A percentile compares a stretch with the other conserved stretches of the same genome.
phyloP scores from a whole-genome alignment of 2,888 invertebrate species.

The Eurytoma adleriae region DNA sequence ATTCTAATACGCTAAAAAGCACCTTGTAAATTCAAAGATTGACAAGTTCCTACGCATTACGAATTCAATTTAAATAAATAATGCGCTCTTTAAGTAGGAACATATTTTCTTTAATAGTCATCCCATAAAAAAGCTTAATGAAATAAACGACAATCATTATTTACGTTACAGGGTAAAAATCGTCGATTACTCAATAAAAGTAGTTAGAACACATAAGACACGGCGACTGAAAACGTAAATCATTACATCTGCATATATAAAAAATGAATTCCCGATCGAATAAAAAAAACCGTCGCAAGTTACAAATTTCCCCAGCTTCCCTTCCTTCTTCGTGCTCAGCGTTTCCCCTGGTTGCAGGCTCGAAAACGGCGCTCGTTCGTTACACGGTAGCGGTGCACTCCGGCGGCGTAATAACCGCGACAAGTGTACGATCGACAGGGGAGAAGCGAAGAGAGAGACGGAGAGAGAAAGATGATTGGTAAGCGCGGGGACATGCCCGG shows the following conservation, averaged over 20 bases:
- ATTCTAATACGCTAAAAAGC: too few relatives aligned
- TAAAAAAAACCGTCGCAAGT: background rate
- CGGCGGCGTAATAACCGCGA: conserved; percentile 14
- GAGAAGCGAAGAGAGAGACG: background rate
- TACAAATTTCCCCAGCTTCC: conserved; percentile 12
- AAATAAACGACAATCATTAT: background rate
- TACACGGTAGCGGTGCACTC: background rate
- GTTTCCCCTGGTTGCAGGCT: background rate
- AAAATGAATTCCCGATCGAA: background rate
- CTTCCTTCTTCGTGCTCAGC: background rate
- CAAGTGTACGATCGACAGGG: background rate
- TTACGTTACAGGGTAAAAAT: background rate
- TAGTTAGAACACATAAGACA: background rate
- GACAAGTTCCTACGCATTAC: background rate
- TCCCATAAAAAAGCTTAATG: too few relatives aligned
- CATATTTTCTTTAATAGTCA: too few relatives aligned
- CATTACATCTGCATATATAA: background rate
- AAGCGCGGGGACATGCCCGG: conserved; percentile 13
- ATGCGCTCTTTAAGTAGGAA: too few relatives aligned
- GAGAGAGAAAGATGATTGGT: conserved; percentile 41
- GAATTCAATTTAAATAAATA: background rate
- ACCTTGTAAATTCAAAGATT: background rate
- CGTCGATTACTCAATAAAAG: background rate
- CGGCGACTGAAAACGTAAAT: background rate
- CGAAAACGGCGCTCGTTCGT: background rate